phyloP scores from a whole-genome alignment of 2,888 invertebrate genomes.

The Metalampra italica region DNA sequence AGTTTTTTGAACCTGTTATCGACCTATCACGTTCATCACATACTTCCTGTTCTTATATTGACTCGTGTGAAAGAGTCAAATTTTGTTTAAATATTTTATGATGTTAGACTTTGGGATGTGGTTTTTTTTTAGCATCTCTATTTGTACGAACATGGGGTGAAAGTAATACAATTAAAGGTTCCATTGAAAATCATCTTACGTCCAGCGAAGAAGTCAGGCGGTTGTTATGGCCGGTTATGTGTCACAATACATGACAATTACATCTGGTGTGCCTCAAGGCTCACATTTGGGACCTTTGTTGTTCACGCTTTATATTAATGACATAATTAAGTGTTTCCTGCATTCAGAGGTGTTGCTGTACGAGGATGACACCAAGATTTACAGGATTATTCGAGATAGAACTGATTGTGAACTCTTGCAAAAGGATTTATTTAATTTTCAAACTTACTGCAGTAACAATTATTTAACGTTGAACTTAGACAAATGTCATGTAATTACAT shows the following conservation, averaged over 20 bases:
- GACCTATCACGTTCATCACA: no score
- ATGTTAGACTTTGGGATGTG: no score
- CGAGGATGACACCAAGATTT: slow-evolving; percentile 5
- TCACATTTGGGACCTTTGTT: background rate
- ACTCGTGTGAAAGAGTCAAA: no score
- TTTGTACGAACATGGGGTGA: no score
- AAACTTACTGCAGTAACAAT: background rate
- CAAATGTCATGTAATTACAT: background rate
- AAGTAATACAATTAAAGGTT: no score
- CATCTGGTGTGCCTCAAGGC: background rate
- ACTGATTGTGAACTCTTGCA: background rate
- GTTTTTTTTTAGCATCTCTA: no score
- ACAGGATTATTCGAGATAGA: background rate
- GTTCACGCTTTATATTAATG: background rate
- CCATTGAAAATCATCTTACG: background rate
- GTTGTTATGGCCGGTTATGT: background rate
- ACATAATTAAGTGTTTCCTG: background rate
- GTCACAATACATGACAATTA: background rate
- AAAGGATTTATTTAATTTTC: background rate
- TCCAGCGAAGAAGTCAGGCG: background rate
- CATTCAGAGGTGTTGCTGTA: background rate
- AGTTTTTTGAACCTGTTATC: no score
- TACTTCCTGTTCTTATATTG: no score
- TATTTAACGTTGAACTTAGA: background rate
- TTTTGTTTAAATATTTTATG: no score